Evolutionary conservation across 1,140 invertebrate genomes (phyloP).

Genomic region (Nixonia krombeini): DNA sequence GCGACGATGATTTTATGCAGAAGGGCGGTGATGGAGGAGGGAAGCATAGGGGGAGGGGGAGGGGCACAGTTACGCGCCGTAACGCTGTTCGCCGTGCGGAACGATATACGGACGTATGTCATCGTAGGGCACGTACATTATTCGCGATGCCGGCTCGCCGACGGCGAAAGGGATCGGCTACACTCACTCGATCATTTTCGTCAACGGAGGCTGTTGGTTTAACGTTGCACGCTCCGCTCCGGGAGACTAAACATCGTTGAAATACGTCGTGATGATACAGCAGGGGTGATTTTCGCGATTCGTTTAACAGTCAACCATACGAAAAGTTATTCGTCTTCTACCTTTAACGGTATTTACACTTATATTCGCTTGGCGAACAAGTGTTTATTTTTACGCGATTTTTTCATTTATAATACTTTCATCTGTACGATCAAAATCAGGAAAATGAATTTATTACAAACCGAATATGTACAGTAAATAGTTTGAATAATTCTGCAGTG

Average conservation of each 20-base stretch:
- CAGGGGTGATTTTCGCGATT: no score
- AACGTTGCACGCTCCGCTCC: background rate
- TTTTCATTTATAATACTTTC: background rate
- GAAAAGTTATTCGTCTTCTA: no score
- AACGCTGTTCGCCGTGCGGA: constrained; percentile 34
- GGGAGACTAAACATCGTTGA: background rate
- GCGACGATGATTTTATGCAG: constrained; percentile 64
- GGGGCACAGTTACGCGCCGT: constrained; percentile 53
- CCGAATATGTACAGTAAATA: no score
- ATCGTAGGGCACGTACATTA: constrained; percentile 1
- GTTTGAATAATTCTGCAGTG: no score
- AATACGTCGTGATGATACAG: no score
- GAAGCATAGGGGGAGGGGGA: no score
- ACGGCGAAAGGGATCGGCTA: background rate
- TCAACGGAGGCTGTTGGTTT: background rate
- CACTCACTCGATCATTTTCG: background rate
- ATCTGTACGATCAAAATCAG: background rate
- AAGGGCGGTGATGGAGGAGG: no score
- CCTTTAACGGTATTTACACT: no score
- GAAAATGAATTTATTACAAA: no score
- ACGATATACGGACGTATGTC: constrained; percentile 45
- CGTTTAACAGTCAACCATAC: no score
- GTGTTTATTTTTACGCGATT: background rate
- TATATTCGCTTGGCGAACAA: background rate
- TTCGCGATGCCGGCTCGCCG: background rate